Percentiles rank a stretch among this genome's conserved stretches.
Conservation (phyloP, 2,797 vertebrate genomes). For the Sternarchorhynchus goeldii region DNA sequence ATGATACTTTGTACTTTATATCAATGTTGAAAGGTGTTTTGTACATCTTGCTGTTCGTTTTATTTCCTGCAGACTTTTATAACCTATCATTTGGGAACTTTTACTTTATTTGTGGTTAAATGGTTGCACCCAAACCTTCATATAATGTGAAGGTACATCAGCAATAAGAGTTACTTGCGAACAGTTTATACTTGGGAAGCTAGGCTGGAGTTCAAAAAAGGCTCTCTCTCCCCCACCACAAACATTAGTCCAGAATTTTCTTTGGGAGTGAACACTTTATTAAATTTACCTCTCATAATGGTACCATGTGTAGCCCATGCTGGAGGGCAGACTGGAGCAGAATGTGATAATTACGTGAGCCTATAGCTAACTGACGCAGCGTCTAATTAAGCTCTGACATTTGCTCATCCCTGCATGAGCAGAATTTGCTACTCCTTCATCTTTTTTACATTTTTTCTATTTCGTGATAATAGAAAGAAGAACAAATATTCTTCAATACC, state of each 20-base stretch:
- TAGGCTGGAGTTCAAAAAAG: conserved; percentile 57
- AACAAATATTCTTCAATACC: conserved; percentile 26
- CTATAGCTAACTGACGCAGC: conserved; percentile 60
- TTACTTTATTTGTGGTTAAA: no score
- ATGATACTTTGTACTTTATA: no score
- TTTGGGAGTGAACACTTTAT: conserved; percentile 68
- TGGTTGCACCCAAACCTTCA: no score
- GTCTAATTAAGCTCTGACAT: conserved; percentile 74
- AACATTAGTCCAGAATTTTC: conserved; percentile 66
- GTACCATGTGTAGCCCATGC: conserved; percentile 67
- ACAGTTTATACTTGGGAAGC: conserved; percentile 57
- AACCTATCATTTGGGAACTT: no score
- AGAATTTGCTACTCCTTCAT: conserved; percentile 33
- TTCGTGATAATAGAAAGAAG: conserved; percentile 23
- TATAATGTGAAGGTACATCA: neutral
- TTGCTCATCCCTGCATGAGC: conserved; percentile 68
- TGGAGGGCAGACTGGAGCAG: conserved; percentile 61
- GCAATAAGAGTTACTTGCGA: neutral
- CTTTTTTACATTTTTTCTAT: conserved; percentile 31
- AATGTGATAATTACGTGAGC: conserved; percentile 61
- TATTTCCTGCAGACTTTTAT: no score
- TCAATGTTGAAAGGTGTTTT: no score
- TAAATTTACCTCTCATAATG: conserved; percentile 80
- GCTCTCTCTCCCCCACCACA: conserved; percentile 55
- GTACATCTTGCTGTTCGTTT: no score